Evolutionary conservation across 2,888 invertebrate species (phyloP).

Genomic region (Dorcus hopei): DNA sequence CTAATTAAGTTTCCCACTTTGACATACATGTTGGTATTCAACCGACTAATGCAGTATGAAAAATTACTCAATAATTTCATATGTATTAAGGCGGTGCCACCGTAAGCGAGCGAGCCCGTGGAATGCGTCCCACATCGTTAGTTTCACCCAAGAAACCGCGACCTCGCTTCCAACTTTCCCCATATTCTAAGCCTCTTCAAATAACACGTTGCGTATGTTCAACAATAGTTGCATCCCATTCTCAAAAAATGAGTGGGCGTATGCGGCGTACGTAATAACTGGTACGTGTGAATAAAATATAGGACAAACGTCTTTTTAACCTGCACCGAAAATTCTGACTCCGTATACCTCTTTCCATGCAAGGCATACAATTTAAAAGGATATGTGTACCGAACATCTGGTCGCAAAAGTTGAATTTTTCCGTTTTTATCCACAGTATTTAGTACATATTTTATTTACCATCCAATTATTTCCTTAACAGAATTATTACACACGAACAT

Average conservation of each 20-base stretch:
- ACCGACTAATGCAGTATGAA: not conserved
- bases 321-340: not conserved
- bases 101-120: conserved; percentile 4
- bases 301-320: not conserved
- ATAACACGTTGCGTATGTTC: conserved; percentile 27
- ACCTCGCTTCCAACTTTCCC: conserved; percentile 31
- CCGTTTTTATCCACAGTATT: no score
- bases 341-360: not conserved
- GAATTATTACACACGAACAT: no score
- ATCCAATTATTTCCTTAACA: no score
- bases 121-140: conserved; percentile 3
- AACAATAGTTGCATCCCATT: conserved; percentile 28
- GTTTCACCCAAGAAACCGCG: conserved; percentile 9
- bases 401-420: not conserved
- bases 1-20: conserved; percentile 3
- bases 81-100: conserved; percentile 6
- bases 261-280: conserved; percentile 21
- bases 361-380: not conserved
- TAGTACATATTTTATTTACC: no score
- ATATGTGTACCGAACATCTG: not conserved
- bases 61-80: conserved; percentile 4
- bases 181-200: conserved; percentile 27
- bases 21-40: conserved; percentile 1
- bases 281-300: conserved; percentile 1
- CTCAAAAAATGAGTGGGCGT: conserved; percentile 23